phyloP scores from a whole-genome alignment of 2,888 invertebrate genomes.

The Drosophila rubida region DNA sequence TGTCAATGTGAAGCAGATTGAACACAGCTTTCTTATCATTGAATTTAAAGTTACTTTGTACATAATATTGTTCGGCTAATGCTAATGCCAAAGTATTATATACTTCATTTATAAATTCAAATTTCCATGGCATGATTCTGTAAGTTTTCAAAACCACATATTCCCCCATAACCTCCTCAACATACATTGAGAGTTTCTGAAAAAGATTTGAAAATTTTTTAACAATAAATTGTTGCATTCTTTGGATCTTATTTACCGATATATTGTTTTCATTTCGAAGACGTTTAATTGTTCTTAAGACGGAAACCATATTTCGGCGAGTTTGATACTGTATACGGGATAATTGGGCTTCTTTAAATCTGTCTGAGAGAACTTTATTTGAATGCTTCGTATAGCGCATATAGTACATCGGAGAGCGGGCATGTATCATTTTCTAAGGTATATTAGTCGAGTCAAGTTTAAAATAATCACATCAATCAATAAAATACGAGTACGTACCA shows the following conservation, averaged over 20 bases:
- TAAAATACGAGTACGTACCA: conserved; percentile 46
- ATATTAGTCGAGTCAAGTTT: neutral
- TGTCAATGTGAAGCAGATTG: conserved; percentile 62
- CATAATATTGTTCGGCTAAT: conserved; percentile 68
- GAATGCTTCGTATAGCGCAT: conserved; percentile 69
- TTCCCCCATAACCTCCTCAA: conserved; percentile 81
- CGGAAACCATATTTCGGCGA: conserved; percentile 76
- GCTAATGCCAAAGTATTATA: conserved; percentile 81
- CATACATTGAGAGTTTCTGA: conserved; percentile 72
- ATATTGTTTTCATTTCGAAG: conserved; percentile 65
- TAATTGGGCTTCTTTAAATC: conserved; percentile 68
- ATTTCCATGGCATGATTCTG: conserved; percentile 83
- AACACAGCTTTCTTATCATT: conserved; percentile 52
- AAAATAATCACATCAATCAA: neutral
- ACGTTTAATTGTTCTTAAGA: conserved; percentile 65
- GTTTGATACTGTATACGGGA: conserved; percentile 81
- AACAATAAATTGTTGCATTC: neutral
- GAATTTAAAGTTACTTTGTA: conserved; percentile 40
- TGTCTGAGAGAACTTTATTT: conserved; percentile 57
- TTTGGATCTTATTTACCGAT: conserved; percentile 48
- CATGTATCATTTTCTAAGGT: conserved; percentile 81
- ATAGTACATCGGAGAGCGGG: conserved; percentile 80
- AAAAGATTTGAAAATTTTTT: neutral
- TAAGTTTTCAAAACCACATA: conserved; percentile 80
- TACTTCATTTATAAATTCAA: conserved; percentile 82